Percentiles rank a stretch among this genome's conserved stretches.
Evolutionary conservation across 1,140 invertebrate genomes (phyloP).

Genomic region (Akabosia matsudoensis): DNA sequence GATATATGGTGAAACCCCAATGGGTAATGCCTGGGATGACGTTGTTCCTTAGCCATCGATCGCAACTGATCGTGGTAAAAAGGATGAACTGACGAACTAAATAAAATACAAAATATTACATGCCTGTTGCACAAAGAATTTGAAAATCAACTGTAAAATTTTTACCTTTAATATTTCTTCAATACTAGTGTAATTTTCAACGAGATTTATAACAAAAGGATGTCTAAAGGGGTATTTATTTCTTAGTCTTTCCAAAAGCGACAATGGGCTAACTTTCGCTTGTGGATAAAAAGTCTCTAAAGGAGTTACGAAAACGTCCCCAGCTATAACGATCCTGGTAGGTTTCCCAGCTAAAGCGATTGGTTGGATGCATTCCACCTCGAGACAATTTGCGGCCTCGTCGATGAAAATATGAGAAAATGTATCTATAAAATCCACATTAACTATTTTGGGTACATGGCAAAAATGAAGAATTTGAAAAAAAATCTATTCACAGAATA

Average conservation of each 20-base stretch:
- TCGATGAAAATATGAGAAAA: constrained; percentile 21
- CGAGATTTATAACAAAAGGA: neutral
- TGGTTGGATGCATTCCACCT: neutral
- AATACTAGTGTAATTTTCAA: neutral
- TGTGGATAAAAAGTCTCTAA: neutral
- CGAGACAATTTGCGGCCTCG: neutral
- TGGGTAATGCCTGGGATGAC: constrained; percentile 8
- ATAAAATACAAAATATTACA: constrained; percentile 22
- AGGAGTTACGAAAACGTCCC: neutral
- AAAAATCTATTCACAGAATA: neutral
- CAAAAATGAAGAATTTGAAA: too few relatives aligned
- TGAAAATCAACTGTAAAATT: constrained; percentile 6
- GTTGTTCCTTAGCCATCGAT: neutral
- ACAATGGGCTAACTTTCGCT: neutral
- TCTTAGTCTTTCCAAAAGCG: constrained; percentile 2
- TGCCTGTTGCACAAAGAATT: neutral
- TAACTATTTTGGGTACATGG: neutral
- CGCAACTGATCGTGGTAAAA: constrained; percentile 34
- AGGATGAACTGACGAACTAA: constrained; percentile 30
- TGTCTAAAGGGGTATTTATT: constrained; percentile 3
- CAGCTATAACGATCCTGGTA: constrained; percentile 14
- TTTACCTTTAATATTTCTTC: constrained; percentile 7
- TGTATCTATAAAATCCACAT: constrained; percentile 1
- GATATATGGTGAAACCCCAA: neutral
- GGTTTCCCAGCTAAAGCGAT: neutral